Evolutionary conservation across 2,797 vertebrate genomes (phyloP), one percentile per base, ranked within the genome.

Genomic region (Coracias cyanogaster): DNA sequence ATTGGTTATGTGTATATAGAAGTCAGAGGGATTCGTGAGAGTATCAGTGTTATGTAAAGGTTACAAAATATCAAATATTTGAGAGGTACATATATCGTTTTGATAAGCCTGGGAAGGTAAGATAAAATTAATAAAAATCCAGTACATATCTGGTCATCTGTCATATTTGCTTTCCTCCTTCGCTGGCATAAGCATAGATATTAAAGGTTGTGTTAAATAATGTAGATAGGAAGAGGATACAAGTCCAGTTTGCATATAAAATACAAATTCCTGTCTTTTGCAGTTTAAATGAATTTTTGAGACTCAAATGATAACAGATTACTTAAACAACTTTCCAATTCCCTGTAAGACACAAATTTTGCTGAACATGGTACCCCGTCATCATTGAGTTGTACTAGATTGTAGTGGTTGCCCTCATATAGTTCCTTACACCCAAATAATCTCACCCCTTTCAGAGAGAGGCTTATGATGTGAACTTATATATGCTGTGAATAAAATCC

Each of bases 41-140:
- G 26, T 58, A 49, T 65, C 79, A 41, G 24, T 91, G 66, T 74
- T 88, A 55, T 49, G 17, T 72, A 77, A 93, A 90, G 45, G 71
- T 94, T 86, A 49, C 35, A 76, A 83, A 82, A 76, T 66, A 82
- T 19, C 46, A 81, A 77, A 73, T 89, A 41, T 45, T 65, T 91
- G 79, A 93, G 48, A 20, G 37, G 37, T 62, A 67, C 12, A 7
- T 58, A 41, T 28, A 66, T 86, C 37, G 91, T 83, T 95, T 89
- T 86, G 9, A 73, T 88, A 93, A 76, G 18, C 28, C 45, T 33
- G 17, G 51, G 48, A 83, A 91, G n/a, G 51, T n/a, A 55, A 51
- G 70, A 58, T 93, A 65, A 91, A 94, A 83, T 46, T 58, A 86
- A 65, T 88, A 88, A 92, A 82, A 94, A 76, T 86, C 39, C 77